Evolutionary conservation across 2,888 invertebrate species (phyloP), one percentile per base, ranked within the genome.

Genomic region (Caenorhabditis panamensis): DNA sequence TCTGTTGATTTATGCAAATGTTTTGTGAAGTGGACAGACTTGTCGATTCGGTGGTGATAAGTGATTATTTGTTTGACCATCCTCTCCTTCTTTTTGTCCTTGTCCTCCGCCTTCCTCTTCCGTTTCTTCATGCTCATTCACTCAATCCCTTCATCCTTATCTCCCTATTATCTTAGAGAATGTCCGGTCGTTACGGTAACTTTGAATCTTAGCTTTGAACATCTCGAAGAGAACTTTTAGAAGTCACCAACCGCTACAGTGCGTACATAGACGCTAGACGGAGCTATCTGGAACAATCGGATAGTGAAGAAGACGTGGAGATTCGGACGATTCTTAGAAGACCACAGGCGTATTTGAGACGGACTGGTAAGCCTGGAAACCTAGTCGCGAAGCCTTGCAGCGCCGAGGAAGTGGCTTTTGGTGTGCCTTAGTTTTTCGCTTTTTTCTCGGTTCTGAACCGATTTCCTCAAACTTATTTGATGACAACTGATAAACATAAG

Each of bases 131-230:
- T 9, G 5, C 31, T 31, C 51, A 58, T 64, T 58, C 58, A 51
- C 13, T 51, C 58, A 58, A 24, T 63, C 20, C 37, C 4, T 6
- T 36, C 51, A 24, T 41, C 16, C 31, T 31, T 9, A 31, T 31
- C 9, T 9, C 31, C 31, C n/a, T n/a, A n/a, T n/a, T n/a, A n/a
- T n/a, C n/a, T n/a, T n/a, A n/a, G 20, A 49, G 62, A 47, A 73
- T 73, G 73, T 73, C 73, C 64, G 73, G 73, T 59, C 49, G 73
- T 26, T 73, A 73, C 44, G 73, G 73, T 66, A 73, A n/a, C n/a
- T n/a, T n/a, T n/a, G n/a, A n/a, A n/a, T n/a, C n/a, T n/a, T n/a
- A n/a, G n/a, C n/a, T n/a, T n/a, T n/a, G n/a, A n/a, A n/a, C n/a
- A n/a, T n/a, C n/a, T n/a, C n/a, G n/a, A n/a, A n/a, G n/a, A n/a